Evolutionary conservation across 2,888 invertebrate genomes (phyloP).

Genomic region (Tolmerus cingulatus): DNA sequence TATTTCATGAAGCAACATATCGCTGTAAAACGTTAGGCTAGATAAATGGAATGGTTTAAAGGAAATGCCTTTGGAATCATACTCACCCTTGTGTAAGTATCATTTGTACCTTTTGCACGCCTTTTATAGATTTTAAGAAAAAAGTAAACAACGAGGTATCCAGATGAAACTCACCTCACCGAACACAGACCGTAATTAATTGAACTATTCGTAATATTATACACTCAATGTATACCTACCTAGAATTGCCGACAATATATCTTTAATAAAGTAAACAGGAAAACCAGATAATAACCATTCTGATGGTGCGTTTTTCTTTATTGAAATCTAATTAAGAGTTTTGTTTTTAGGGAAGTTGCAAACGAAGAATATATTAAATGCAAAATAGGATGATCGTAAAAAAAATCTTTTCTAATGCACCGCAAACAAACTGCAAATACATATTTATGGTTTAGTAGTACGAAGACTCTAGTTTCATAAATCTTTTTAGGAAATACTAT

Average conservation of each 20-base stretch:
- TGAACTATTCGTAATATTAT: neutral
- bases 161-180: neutral
- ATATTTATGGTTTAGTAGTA: too few species aligned
- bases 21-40: neutral
- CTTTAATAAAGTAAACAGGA: neutral
- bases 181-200: neutral
- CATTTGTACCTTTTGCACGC: slow-evolving; percentile 27
- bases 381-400: too few species aligned
- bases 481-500: too few species aligned
- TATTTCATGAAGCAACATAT: slow-evolving; percentile 10
- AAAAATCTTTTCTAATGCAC: too few species aligned
- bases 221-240: neutral
- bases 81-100: slow-evolving; percentile 1
- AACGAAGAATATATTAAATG: too few species aligned
- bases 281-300: neutral
- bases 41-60: neutral
- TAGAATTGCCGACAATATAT: neutral
- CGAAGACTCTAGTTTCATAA: too few species aligned
- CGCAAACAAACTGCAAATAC: too few species aligned
- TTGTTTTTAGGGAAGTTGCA: too few species aligned
- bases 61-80: neutral
- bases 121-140: neutral
- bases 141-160: neutral
- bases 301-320: neutral
- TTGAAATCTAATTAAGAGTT: neutral